Evolutionary conservation across 1,140 invertebrate genomes (phyloP), one percentile per base, ranked within the genome.

Genomic region (Chironomus striatipennis): DNA sequence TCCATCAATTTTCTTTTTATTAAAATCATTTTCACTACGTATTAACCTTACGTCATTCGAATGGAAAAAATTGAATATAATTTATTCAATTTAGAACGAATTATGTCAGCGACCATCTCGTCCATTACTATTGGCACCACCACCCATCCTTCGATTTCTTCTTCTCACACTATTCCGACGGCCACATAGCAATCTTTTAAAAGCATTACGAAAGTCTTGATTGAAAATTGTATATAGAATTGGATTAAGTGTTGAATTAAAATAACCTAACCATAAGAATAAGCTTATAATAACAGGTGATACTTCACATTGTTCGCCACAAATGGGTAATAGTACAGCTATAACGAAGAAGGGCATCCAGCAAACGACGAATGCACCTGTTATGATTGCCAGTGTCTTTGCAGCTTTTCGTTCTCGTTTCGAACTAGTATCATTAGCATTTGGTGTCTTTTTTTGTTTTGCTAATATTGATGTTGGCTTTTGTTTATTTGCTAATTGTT

Each of bases 291-390:
- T 86, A 82, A 85, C 86, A 78, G 81, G 85, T 78, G 83, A 85
- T 75, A 85, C 83, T 75, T 85, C 79, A 76, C 84, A 85, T 75
- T 84, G 81, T 18, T 70, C 17, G 20, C 17, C 65, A 80, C 92
- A 93, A 20, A 92, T 86, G 8, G 94, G 91, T 80, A 93, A 86
- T 57, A 94, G 83, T n/a, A 96, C 87, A 12, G 93, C 93, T 79
- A 92, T 87, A n/a, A 94, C 85, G 83, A 96, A 96, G 81, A 96
- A 95, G 8, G 93, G 93, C 77, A 94, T 84, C 93, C 93, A 96
- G 82, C 93, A 95, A 65, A 91, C 87, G 42, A 95, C 91, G 82
- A 96, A 96, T 70, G 91, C 93, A 43, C 93, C 93, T 24, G 94
- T 96, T 76, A 95, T 94, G 81, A 95, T 94, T 77, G 93, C 94